phyloP scores from a whole-genome alignment of 2,888 invertebrate species.

The Cancer borealis region DNA sequence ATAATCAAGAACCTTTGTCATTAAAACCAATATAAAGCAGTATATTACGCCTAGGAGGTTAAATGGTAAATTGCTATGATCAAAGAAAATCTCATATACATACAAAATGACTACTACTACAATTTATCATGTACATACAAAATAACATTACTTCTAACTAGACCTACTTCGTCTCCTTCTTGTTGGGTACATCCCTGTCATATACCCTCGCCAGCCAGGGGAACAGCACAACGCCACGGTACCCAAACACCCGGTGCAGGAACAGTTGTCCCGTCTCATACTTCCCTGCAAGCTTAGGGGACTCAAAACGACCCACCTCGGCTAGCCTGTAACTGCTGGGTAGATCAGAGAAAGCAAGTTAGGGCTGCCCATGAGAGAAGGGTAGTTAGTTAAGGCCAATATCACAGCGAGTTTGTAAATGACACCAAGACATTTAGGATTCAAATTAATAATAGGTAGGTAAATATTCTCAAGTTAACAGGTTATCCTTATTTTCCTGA shows the following conservation, averaged over 20 bases:
- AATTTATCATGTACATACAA: background rate
- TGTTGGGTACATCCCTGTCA: slow-evolving; percentile 91
- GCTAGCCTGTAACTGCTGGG: slow-evolving; percentile 83
- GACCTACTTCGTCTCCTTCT: slow-evolving; percentile 82
- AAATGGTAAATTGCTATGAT: background rate
- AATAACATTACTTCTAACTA: background rate
- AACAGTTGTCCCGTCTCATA: slow-evolving; percentile 98
- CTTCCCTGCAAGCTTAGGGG: slow-evolving; percentile 91
- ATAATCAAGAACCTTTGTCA: background rate
- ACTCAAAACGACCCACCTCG: slow-evolving; percentile 95
- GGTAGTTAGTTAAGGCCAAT: no score
- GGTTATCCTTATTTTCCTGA: no score
- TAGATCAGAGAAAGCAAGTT: background rate
- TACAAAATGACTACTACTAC: no score
- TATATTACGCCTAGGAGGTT: no score
- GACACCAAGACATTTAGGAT: no score
- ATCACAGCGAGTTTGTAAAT: no score
- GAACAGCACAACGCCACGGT: slow-evolving; percentile 96
- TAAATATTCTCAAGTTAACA: no score
- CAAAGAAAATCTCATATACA: background rate
- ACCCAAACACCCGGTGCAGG: slow-evolving; percentile 97
- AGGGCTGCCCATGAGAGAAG: no score
- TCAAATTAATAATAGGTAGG: no score
- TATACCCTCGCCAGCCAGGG: slow-evolving; percentile 98
- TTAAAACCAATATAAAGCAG: no score